A percentile compares a stretch with the other conserved stretches of the same genome.
Evolutionary conservation across 2,113 vertebrate genomes (phyloP).

Genomic region (Hippopotamus amphibius): DNA sequence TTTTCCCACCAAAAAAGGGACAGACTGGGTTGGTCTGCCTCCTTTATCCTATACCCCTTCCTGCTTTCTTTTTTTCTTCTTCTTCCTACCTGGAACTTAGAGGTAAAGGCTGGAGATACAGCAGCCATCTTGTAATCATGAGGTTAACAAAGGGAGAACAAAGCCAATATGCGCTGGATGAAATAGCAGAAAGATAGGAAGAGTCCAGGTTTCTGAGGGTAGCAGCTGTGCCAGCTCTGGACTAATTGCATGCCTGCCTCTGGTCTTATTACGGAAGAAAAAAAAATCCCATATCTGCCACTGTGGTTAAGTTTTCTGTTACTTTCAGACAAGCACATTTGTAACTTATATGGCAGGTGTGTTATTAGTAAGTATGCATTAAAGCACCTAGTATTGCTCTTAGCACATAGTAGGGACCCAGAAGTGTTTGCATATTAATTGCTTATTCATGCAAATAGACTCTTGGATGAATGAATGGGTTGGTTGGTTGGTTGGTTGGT

Average conservation of each 20-base stretch:
- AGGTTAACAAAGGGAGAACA: not conserved
- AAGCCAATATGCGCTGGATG: not conserved
- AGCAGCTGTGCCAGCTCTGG: not conserved
- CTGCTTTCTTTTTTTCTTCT: not conserved
- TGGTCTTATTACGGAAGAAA: not conserved
- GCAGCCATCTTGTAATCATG: not conserved
- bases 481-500: not conserved
- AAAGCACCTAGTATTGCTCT: not conserved
- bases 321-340: not conserved
- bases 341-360: not conserved
- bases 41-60: not conserved
- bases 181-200: conserved; percentile 2
- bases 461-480: not conserved
- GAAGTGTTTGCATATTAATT: not conserved
- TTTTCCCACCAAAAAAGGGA: not conserved
- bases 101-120: not conserved
- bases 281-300: not conserved
- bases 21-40: not conserved
- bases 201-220: not conserved
- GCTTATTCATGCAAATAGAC: conserved; percentile 5
- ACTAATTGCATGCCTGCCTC: not conserved
- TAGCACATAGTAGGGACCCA: not conserved
- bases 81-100: not conserved
- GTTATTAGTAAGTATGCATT: not conserved
- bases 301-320: not conserved